phyloP scores from a whole-genome alignment of 2,888 invertebrate species.

The Clanis bilineata region DNA sequence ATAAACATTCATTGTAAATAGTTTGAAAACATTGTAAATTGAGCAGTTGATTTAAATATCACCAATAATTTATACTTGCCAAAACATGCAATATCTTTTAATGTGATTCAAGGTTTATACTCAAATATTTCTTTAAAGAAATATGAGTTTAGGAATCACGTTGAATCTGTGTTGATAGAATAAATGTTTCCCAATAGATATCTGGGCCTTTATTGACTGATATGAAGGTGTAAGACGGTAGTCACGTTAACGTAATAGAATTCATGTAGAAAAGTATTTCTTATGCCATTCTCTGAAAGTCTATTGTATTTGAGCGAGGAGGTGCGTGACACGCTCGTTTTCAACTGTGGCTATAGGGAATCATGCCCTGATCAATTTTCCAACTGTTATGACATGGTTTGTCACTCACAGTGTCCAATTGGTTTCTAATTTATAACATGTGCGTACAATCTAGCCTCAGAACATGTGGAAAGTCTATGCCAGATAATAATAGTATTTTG shows the following conservation, averaged over 20 bases:
- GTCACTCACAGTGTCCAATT: slow-evolving; percentile 4
- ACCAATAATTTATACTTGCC: slow-evolving; percentile 26
- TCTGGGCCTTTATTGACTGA: too few relatives aligned
- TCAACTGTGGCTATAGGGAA: too few relatives aligned
- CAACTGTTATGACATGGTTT: slow-evolving; percentile 4
- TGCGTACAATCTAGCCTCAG: background rate
- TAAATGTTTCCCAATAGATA: background rate
- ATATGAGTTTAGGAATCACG: slow-evolving; percentile 19
- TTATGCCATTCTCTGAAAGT: too few relatives aligned
- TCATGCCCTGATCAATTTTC: slow-evolving; percentile 6
- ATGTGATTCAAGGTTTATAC: slow-evolving; percentile 13
- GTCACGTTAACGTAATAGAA: too few relatives aligned
- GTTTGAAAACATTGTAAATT: slow-evolving; percentile 22
- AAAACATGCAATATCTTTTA: slow-evolving; percentile 22
- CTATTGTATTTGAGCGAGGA: too few relatives aligned
- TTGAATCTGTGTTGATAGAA: slow-evolving; percentile 25
- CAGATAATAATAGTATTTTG: slow-evolving; percentile 59
- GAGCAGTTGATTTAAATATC: slow-evolving; percentile 27
- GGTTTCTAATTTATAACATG: background rate
- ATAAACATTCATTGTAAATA: background rate
- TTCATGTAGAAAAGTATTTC: too few relatives aligned
- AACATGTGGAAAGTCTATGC: background rate
- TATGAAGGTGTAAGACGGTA: too few relatives aligned
- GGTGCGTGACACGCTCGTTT: too few relatives aligned
- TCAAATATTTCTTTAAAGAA: slow-evolving; percentile 19